Base-by-base conservation (phyloP, 2,113 vertebrate genomes). In the Tamias sibiricus region DNA sequence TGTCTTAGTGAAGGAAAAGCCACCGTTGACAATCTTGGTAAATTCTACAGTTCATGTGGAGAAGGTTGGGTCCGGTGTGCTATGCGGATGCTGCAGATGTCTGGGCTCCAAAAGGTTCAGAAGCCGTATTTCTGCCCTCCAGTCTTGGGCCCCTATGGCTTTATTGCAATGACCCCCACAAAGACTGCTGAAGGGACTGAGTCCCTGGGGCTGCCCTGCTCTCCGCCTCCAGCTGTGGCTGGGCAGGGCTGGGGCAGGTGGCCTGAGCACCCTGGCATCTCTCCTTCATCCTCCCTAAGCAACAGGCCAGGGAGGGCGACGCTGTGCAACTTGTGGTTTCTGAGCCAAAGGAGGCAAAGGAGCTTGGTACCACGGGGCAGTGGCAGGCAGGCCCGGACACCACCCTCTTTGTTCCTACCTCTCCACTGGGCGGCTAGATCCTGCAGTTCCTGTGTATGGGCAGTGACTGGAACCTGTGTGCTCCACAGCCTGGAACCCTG, bases 121-220 rank as follows among this genome's bases (percentile, higher is more conserved):
- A n/a, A 52, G 37, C 32, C 2, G 0, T 0, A 0, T 4, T 22
- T n/a, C 40, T 0, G 12, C 4, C 5, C 1, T 30, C 8, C 2
- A 4, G 52, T 19, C 44, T 22, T 0, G 4, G 64, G 0, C 10
- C 28, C 8, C 4, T 49, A 2, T 6, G 71, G 20, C 42, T 11
- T 74, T 69, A 62, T 6, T 24, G 30, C 14, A 4, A 49, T 17
- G 35, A 19, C 16, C 3, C 22, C 57, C 3, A 1, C 71, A 24
- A 69, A 47, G 40, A 47, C 20, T 57, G 22, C 12, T 17, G 19
- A 30, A 35, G 74, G 28, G 74, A 22, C 49, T 2, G 30, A 47
- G n/a, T 40, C 4, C 64, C 32, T 8, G 3, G 0, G 20, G 20
- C 52, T 0, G 2, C 71, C 24, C 22, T 1, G 24, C 4, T 26